These are phyloP conservation scores for Babylonia areolata DNA, from an alignment of 1,140 invertebrate genomes.

Conservation along the genomic window DNA sequence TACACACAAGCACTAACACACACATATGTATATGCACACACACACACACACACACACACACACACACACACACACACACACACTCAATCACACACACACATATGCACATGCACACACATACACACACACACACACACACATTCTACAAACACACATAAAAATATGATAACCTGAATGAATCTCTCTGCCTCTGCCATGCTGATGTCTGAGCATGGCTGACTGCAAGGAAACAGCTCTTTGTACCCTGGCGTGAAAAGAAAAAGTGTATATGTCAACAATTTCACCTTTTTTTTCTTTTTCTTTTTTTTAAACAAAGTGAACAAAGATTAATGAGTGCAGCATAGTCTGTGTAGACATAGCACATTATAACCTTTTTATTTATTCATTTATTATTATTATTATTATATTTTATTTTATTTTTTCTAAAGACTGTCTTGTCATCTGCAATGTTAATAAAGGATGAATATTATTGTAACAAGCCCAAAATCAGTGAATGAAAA, in stretches of 20 bases:
- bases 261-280: no score
- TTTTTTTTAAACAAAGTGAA: no score
- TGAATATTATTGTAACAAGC: no score
- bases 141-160: not conserved
- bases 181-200: conserved; percentile 53
- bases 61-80: not conserved
- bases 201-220: conserved; percentile 49
- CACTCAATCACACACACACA: not conserved
- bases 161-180: conserved; percentile 48
- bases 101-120: not conserved
- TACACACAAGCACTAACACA: not conserved
- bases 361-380: no score
- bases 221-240: conserved; percentile 62
- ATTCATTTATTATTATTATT: no score
- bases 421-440: no score
- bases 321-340: no score
- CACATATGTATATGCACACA: not conserved
- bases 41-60: not conserved
- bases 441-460: no score
- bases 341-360: no score
- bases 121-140: conserved; percentile 1
- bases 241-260: conserved; percentile 59
- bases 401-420: no score
- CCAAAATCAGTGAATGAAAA: no score
- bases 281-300: no score